Base-by-base conservation (phyloP, 1,140 invertebrate species). In the Pogonomyrmex californicus region DNA sequence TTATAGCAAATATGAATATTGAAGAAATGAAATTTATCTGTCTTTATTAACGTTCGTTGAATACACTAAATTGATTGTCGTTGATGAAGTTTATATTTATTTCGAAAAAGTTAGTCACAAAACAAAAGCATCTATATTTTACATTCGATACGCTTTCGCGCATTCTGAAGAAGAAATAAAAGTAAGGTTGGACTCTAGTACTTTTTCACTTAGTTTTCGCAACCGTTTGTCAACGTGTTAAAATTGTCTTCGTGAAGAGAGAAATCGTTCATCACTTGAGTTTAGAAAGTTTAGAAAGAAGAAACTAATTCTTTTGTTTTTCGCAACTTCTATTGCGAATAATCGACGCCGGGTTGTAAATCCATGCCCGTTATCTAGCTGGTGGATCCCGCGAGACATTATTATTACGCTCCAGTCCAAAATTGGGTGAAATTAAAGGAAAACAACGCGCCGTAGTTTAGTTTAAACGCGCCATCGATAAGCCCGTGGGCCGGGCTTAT, bases 381-480 rank as follows among this genome's bases (percentile, higher is more conserved):
- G 36, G 63, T 81, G 79, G 86, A 76, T 88, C 88, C 33, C 62
- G 77, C 79, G 65, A 23, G 76, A 83, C 89, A 83, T 88, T 91
- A 90, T 91, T 90, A 90, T 90, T 86, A 77, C 77, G 77, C 66
- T 66, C 56, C 71, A 41, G 62, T 33, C 30, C 76, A 56, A 91
- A 91, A 91, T 88, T 91, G 82, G 89, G 89, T 90, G 86, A 88
- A 90, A 91, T 91, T 88, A 88, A 91, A 91, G 90, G 86, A 91
- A 91, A 91, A 91, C 89, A 91, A 78, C 85, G 58, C 51, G 68
- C 44, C 36, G 58, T 56, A 54, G 36, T 82, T 86, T 56, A 54
- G 36, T 82, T 86, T 62, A 70, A 68, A 23, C 54, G 63, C 51
- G 7, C 30, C 71, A 30, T 76, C 79, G 81, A 86, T 82, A 77